These are phyloP conservation scores for Epiperipatus broadwayi DNA, from an alignment of 2,888 invertebrate species.

Conservation along the genomic window DNA sequence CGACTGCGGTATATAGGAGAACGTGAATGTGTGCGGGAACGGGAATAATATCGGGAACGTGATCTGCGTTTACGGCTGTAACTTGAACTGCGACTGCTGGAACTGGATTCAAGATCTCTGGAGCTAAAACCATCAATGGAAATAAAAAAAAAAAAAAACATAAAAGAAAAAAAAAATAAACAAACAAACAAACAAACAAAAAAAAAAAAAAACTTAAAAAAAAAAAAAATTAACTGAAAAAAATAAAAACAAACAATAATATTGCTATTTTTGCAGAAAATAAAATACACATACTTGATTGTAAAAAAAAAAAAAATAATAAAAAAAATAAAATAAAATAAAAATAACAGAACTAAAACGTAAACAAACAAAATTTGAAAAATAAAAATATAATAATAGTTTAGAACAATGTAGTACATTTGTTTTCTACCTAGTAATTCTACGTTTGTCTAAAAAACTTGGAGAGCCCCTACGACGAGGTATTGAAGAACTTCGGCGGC, in stretches of 20 bases:
- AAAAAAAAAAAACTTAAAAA: slow-evolving; percentile 29
- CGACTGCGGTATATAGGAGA: too few species aligned
- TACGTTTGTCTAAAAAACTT: slow-evolving; percentile 71
- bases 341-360: too few species aligned
- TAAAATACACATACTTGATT: slow-evolving; percentile 1
- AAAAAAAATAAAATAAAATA: slow-evolving; percentile 19
- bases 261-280: slow-evolving; percentile 1
- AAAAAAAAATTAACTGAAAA: slow-evolving; percentile 31
- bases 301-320: slow-evolving; percentile 27
- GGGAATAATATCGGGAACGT: too few species aligned
- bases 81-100: too few species aligned
- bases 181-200: slow-evolving; percentile 25
- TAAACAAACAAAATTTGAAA: slow-evolving; percentile 12
- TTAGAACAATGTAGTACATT: slow-evolving; percentile 13
- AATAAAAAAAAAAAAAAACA: too few species aligned
- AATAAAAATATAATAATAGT: slow-evolving; percentile 15
- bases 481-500: slow-evolving; percentile 43
- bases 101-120: too few species aligned
- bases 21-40: too few species aligned
- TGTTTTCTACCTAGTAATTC: slow-evolving; percentile 67
- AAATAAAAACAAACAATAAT: slow-evolving; percentile 28
- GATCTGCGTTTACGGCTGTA: too few species aligned
- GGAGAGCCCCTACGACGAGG: slow-evolving; percentile 80
- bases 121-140: too few species aligned
- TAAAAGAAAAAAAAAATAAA: too few species aligned